These are phyloP conservation scores for Zosterops borbonicus DNA, from an alignment of 2,113 vertebrate genomes.

Conservation along the genomic window DNA sequence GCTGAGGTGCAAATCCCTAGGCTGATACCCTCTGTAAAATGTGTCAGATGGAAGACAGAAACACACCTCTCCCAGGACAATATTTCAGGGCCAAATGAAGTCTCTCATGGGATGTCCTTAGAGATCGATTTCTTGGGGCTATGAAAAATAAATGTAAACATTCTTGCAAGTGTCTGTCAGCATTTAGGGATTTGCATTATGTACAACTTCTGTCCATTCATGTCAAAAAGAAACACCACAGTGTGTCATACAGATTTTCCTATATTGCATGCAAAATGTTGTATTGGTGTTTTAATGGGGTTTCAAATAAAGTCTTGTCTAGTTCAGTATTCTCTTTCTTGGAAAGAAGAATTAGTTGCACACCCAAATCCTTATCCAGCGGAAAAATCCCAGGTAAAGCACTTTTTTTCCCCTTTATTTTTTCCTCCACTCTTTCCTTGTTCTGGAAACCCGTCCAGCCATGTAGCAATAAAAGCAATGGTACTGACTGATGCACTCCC, in stretches of 20 bases:
- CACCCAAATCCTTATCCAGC: not conserved
- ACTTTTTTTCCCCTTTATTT: accelerated
- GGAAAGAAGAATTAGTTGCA: not conserved
- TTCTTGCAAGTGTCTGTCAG: slow-evolving; percentile 19
- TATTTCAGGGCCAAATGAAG: slow-evolving; percentile 29
- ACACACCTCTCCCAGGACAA: not conserved
- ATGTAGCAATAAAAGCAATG: not conserved
- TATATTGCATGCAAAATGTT: not conserved
- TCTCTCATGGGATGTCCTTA: slow-evolving; percentile 22
- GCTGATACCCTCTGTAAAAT: slow-evolving; percentile 27
- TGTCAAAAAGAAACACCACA: not conserved
- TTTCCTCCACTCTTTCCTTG: not conserved
- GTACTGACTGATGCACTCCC: not conserved
- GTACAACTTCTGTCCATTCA: not conserved
- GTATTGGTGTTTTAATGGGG: not conserved
- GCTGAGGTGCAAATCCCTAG: slow-evolving; percentile 44
- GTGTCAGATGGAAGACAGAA: not conserved
- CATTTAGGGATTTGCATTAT: slow-evolving; percentile 26
- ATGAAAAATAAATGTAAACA: slow-evolving; percentile 63
- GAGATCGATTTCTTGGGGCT: slow-evolving; percentile 44
- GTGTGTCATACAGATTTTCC: not conserved
- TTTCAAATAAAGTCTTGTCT: not conserved
- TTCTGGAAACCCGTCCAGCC: not conserved
- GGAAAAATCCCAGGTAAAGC: not conserved
- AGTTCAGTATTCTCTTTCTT: not conserved